These are phyloP conservation scores for Carterocephalus palaemon DNA, from an alignment of 2,888 invertebrate species.

Conservation along the genomic window DNA sequence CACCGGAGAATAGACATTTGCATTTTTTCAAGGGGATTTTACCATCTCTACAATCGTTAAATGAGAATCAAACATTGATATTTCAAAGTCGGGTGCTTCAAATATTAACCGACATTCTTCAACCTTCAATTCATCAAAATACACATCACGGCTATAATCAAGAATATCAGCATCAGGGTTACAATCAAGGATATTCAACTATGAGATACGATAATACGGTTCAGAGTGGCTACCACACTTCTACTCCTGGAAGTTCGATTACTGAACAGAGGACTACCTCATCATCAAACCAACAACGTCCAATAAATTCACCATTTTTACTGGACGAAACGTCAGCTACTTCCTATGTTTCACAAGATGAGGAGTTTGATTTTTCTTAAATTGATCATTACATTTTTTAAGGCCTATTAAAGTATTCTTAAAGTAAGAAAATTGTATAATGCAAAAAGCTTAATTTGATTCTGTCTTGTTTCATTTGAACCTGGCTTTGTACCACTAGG, in stretches of 20 bases:
- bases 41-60: slow-evolving; percentile 17
- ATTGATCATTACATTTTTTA: slow-evolving; percentile 16
- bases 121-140: slow-evolving; percentile 25
- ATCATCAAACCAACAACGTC: slow-evolving; percentile 27
- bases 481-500: too few species aligned
- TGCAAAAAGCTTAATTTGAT: too few species aligned
- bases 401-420: too few species aligned
- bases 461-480: too few species aligned
- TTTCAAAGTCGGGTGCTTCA: slow-evolving; percentile 29
- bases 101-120: slow-evolving; percentile 25
- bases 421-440: too few species aligned
- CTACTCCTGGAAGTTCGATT: slow-evolving; percentile 22
- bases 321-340: slow-evolving; percentile 23
- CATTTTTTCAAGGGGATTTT: slow-evolving; percentile 24
- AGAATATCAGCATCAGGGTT: too few species aligned
- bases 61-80: slow-evolving; percentile 27
- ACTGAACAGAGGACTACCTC: slow-evolving; percentile 26
- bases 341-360: slow-evolving; percentile 28
- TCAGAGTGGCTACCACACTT: slow-evolving; percentile 29
- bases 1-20: slow-evolving; percentile 24
- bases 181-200: slow-evolving; percentile 29
- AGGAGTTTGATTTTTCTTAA: slow-evolving; percentile 8
- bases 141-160: slow-evolving; percentile 24
- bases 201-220: slow-evolving; percentile 26
- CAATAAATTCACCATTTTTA: slow-evolving; percentile 23